Evolutionary conservation across 2,888 invertebrate species (phyloP).

Genomic region (Melieria omissa): DNA sequence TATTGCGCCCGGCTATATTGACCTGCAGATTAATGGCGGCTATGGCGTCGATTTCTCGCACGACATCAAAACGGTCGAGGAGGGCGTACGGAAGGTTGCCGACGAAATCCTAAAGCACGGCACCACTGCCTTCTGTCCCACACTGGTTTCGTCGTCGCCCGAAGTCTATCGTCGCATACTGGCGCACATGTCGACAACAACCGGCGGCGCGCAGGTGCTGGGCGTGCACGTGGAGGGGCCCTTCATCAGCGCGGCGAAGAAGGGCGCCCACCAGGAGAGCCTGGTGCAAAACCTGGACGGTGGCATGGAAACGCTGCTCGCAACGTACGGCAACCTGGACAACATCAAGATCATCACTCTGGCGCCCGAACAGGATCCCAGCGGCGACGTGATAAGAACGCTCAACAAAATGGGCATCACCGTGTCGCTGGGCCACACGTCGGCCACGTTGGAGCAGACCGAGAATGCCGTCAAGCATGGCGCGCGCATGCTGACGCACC

Average conservation of each 20-base stretch:
- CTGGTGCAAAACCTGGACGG: constrained; percentile 78
- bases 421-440: constrained; percentile 91
- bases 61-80: constrained; percentile 75
- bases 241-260: constrained; percentile 90
- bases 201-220: constrained; percentile 81
- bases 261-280: constrained; percentile 90
- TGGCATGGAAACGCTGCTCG: constrained; percentile 75
- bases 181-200: constrained; percentile 78
- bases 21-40: constrained; percentile 97
- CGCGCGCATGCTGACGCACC: constrained; percentile 93
- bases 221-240: constrained; percentile 97
- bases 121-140: constrained; percentile 97
- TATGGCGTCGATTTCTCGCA: constrained; percentile 92
- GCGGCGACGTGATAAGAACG: constrained; percentile 75
- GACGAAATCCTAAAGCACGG: constrained; percentile 86
- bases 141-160: constrained; percentile 89
- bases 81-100: constrained; percentile 81
- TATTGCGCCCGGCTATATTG: constrained; percentile 95
- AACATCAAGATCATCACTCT: constrained; percentile 89
- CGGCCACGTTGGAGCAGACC: constrained; percentile 81
- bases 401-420: constrained; percentile 75
- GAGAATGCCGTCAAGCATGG: constrained; percentile 87
- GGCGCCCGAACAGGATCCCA: constrained; percentile 88
- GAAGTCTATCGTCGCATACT: constrained; percentile 84
- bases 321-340: constrained; percentile 82